Percentiles rank a stretch among this genome's conserved stretches.
Conservation (phyloP, 2,113 vertebrate genomes). For the Tonatia bakeri region DNA sequence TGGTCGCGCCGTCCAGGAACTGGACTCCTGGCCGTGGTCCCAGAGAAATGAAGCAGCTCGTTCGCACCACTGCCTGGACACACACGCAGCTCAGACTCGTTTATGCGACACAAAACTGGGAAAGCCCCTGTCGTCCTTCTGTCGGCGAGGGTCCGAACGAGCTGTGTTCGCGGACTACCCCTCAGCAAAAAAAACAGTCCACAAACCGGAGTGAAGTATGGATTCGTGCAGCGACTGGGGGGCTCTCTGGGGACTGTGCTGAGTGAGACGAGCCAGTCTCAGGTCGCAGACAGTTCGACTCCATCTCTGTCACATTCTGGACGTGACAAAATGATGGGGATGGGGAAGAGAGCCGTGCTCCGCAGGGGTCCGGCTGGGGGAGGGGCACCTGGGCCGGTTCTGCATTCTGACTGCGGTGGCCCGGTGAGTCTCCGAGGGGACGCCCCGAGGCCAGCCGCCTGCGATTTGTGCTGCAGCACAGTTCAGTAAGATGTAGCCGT, state of each 20-base stretch:
- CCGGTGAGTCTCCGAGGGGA: no score
- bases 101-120: neutral
- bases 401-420: neutral
- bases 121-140: neutral
- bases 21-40: no score
- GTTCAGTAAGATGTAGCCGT: rapidly evolving
- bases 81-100: rapidly evolving
- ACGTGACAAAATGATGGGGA: neutral
- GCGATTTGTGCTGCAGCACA: rapidly evolving
- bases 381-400: neutral
- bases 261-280: neutral
- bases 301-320: neutral
- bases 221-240: rapidly evolving
- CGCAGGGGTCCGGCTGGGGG: neutral
- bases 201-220: no score
- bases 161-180: rapidly evolving
- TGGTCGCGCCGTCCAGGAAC: rapidly evolving
- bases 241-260: neutral
- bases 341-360: neutral
- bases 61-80: neutral
- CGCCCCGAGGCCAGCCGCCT: neutral
- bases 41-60: neutral
- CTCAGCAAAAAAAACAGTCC: neutral
- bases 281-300: neutral
- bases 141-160: rapidly evolving